phyloP scores from a whole-genome alignment of 2,113 vertebrate species.

The Melanotaenia duboulayi region DNA sequence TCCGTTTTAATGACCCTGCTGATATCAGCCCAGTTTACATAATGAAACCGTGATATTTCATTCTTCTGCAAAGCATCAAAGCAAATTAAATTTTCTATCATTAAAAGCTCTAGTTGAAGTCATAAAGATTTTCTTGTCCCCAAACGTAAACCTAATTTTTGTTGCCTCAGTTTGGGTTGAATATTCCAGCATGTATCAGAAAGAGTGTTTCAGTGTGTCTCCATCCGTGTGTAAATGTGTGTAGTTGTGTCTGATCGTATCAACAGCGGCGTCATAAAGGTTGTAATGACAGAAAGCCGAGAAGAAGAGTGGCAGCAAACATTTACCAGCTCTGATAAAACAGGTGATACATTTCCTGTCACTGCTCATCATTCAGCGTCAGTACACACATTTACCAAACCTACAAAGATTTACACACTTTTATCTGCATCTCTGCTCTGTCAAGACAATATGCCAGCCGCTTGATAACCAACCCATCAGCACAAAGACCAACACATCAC shows the following conservation, averaged over 20 bases:
- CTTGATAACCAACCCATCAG: conserved; percentile 58
- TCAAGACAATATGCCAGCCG: conserved; percentile 42
- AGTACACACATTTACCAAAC: neutral
- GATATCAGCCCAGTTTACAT: neutral
- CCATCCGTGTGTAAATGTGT: conserved; percentile 3
- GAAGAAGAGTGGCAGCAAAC: conserved; percentile 73
- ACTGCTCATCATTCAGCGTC: conserved; percentile 22
- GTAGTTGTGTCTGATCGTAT: conserved; percentile 47
- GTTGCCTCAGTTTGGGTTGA: too few relatives aligned
- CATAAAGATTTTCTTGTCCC: too few relatives aligned
- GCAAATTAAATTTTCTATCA: neutral
- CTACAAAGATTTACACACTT: neutral
- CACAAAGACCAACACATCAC: conserved; percentile 30
- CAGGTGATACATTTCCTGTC: conserved; percentile 21
- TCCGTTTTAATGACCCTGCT: conserved; percentile 1
- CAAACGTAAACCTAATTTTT: too few relatives aligned
- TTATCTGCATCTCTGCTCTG: conserved; percentile 56
- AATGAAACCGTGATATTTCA: neutral
- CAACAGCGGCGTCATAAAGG: conserved; percentile 58
- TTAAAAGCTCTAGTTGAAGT: too few relatives aligned
- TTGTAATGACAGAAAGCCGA: conserved; percentile 39
- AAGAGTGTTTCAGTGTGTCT: conserved; percentile 6
- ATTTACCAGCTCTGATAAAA: conserved; percentile 73
- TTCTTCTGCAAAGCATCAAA: neutral
- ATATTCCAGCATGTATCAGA: neutral